Percentiles rank a stretch among this genome's conserved stretches.
phyloP scores from a whole-genome alignment of 37 sponge, comb jelly and placozoan genomes.

The Petrosia ficiformis region DNA sequence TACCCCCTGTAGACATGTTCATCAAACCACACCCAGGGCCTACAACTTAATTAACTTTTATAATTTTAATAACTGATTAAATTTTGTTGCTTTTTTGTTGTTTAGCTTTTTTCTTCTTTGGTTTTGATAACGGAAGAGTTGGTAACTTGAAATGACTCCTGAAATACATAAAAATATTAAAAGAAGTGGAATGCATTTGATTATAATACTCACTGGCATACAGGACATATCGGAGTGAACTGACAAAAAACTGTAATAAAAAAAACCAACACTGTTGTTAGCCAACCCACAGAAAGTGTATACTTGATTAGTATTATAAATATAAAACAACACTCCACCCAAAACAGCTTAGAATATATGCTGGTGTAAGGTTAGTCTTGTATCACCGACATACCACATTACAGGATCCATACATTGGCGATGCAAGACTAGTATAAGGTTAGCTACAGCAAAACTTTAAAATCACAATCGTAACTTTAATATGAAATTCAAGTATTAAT shows the following conservation, averaged over 20 bases:
- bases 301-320: no score
- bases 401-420: no score
- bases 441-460: no score
- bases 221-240: constrained; percentile 77
- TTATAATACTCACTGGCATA: constrained; percentile 71
- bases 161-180: background rate
- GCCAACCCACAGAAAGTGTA: no score
- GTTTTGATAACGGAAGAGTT: background rate
- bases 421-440: no score
- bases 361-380: no score
- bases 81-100: background rate
- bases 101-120: constrained; percentile 31
- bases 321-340: no score
- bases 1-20: background rate
- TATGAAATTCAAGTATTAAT: no score
- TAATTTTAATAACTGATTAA: background rate
- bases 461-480: no score
- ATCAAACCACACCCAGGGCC: background rate
- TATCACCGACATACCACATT: no score
- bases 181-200: background rate
- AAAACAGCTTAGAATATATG: no score
- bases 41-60: background rate
- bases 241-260: constrained; percentile 80
- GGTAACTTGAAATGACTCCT: constrained; percentile 85
- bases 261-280: constrained; percentile 8